phyloP scores from a whole-genome alignment of 2,888 invertebrate species.

The Emesis furor region DNA sequence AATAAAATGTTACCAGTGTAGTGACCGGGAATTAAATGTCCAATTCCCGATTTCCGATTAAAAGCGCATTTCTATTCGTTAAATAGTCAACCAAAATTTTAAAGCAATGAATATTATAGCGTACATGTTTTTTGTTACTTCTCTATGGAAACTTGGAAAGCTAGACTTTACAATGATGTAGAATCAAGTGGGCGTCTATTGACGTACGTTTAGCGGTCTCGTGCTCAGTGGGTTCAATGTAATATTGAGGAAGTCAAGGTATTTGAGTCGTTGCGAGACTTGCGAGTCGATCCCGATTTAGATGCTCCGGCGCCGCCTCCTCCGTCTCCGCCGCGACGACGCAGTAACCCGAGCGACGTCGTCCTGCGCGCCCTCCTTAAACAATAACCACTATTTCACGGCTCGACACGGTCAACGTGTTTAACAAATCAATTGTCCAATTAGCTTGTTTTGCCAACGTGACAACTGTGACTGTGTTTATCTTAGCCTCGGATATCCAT shows the following conservation, averaged over 20 bases:
- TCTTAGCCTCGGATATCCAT: conserved; percentile 10
- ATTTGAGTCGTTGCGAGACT: conserved; percentile 91
- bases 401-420: conserved; percentile 80
- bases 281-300: conserved; percentile 91
- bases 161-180: conserved; percentile 80
- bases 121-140: conserved; percentile 6
- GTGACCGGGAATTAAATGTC: too few relatives aligned
- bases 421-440: conserved; percentile 79
- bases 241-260: conserved; percentile 92
- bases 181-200: conserved; percentile 87
- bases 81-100: neutral
- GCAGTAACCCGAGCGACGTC: conserved; percentile 90
- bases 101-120: neutral
- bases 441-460: conserved; percentile 38
- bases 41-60: too few relatives aligned
- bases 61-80: neutral
- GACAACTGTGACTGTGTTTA: conserved; percentile 47
- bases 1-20: neutral
- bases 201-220: conserved; percentile 89
- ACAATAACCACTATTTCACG: conserved; percentile 78
- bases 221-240: conserved; percentile 90
- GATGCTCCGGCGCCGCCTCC: conserved; percentile 89
- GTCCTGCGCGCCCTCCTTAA: conserved; percentile 87
- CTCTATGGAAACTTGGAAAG: conserved; percentile 76
- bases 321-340: conserved; percentile 86